Base-by-base conservation (phyloP, 37 sponge, comb jelly and placozoan genomes). In the Cliona cf. orientalis region DNA sequence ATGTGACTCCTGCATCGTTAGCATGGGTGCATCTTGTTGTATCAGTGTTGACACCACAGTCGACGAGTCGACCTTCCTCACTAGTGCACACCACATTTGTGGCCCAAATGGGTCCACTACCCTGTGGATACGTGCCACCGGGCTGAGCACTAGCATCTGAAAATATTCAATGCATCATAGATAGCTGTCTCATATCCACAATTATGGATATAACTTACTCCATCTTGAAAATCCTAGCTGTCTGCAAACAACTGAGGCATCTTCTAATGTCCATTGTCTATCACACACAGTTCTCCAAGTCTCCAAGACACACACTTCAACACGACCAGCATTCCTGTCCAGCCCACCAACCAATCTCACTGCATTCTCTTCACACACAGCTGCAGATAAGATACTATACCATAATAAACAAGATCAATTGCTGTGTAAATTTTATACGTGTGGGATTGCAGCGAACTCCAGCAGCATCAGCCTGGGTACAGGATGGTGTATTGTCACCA, bases 1-100 rank as follows among this genome's bases (percentile, higher is more conserved):
- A 72, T 32, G 57, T 72, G 73, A 46, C 57, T 25, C 56, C 55
- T 35, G 73, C 73, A 72, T 72, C 73, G 46, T 72, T 72, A 4
- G 73, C 49, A 28, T 72, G 73, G 12, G 73, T 28, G 73, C 73
- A 72, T 17, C 29, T 26, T 19, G 32, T 1, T 3, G 34, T 36
- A 46, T 49, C 29, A 44, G 17, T 72, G 73, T 33, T 72, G 28
- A 1, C 17, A n/a, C 17, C 5, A 26, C 73, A 72, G 55, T 72
- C 73, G 1, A 46, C 57, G 6, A 72, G 55, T 12, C 57, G 21
- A 19, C 32, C 28, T 33, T 72, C 73, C 12, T 72, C 55, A 5
- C 49, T 32, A 72, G 73, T 72, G 35, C 73, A 72, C n/a, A 9
- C 21, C 7, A 72, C 34, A 28, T 26, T 46, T 29, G 7, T 53